phyloP scores from a whole-genome alignment of 2,888 invertebrate genomes.

The Saturnia pavonia region DNA sequence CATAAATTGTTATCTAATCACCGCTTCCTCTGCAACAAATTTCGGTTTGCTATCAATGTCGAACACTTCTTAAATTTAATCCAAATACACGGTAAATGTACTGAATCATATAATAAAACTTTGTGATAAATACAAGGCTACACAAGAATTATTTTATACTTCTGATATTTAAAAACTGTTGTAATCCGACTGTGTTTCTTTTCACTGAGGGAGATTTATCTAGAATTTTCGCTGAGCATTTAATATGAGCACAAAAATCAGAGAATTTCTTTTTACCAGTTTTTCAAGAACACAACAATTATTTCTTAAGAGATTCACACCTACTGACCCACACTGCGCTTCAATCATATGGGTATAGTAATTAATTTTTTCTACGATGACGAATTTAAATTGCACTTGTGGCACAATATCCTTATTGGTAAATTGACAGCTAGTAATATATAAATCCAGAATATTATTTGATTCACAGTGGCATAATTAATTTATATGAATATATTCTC shows the following conservation, averaged over 20 bases:
- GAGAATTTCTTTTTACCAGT: neutral
- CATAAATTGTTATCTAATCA: constrained; percentile 54
- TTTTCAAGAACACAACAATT: constrained; percentile 8
- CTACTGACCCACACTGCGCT: constrained; percentile 4
- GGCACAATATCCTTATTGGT: neutral
- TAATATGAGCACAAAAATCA: neutral
- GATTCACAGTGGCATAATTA: too few relatives aligned
- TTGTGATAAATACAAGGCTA: neutral
- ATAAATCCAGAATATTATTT: too few relatives aligned
- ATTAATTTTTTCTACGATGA: neutral
- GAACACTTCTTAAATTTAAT: constrained; percentile 29
- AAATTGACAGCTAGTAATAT: too few relatives aligned
- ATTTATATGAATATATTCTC: too few relatives aligned
- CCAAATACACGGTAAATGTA: constrained; percentile 20
- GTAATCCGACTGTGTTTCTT: neutral
- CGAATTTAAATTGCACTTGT: neutral
- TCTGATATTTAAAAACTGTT: constrained; percentile 8
- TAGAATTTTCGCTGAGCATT: constrained; percentile 3
- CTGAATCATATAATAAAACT: constrained; percentile 27
- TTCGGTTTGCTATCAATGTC: constrained; percentile 37
- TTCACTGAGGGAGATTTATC: constrained; percentile 10
- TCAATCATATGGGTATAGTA: neutral
- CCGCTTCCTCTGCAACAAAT: constrained; percentile 49
- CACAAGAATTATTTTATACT: neutral
- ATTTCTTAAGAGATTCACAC: constrained; percentile 15